Base-by-base conservation (phyloP, 35 echinoderm and acorn worm species). In the Apostichopus parvimensis region DNA sequence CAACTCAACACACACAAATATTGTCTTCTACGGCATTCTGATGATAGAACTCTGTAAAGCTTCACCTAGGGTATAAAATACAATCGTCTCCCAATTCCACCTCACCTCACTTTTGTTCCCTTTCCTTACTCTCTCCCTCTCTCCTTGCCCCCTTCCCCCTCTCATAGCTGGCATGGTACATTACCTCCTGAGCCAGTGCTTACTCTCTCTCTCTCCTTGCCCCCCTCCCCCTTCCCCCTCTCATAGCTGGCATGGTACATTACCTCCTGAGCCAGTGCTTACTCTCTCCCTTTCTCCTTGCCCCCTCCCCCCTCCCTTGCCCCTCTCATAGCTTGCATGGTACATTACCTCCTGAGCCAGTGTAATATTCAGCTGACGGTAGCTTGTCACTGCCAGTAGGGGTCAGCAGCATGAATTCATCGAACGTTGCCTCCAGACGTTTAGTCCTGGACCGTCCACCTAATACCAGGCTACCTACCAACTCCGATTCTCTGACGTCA, bases 351-450 rank as follows among this genome's bases (percentile, higher is more conserved):
- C 90, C 93, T 21, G 62, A 78, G 8, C 92, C 93, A 77, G 88
- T 98, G 12, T 91, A 82, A 77, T 90, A 92, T 23, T 79, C 87
- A 28, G 90, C 53, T 62, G 83, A 23, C 1, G 96, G 96, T 14
- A 98, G 57, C 1, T 15, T 57, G n/a, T 94, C 92, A 58, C 20
- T 77, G 12, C 10, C 94, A 4, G 77, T 66, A 0, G 97, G 97
- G 85, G 92, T 23, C 17, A 93, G 21, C 0, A 99, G n/a, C 45
- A 92, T 91, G n/a, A 99, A 86, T 52, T 99, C 97, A 86, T 99
- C 97, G 52, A 82, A 96, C n/a, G 82, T 73, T 26, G 93, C 97
- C 26, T 84, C 26, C 14, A 95, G 8, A 12, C 76, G 89, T 78
- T 54, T 62, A n/a, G 60, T 58, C 45, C 83, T 66, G 20, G 66